Evolutionary conservation across 2,888 invertebrate genomes (phyloP), one percentile per base, ranked within the genome.

Genomic region (Biston stratarius): DNA sequence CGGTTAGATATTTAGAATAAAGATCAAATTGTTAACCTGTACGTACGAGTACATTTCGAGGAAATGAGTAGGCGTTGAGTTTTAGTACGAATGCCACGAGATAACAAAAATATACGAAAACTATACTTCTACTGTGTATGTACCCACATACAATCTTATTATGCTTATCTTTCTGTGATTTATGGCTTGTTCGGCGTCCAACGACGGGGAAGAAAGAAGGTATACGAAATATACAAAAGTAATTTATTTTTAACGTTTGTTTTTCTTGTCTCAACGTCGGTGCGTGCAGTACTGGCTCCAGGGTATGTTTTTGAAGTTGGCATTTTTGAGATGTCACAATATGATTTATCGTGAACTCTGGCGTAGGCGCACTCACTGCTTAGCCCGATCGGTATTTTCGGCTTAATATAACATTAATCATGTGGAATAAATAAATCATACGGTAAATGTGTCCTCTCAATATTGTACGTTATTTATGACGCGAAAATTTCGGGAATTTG

Each of bases 111-210:
- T n/a, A 91, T 92, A 92, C 92, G 91, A 91, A 92, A 91, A 92
- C 88, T 92, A 90, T 85, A 91, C 87, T 89, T 93, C 91, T 91
- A 92, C 92, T 88, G 91, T 89, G 90, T 92, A 91, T 88, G 89
- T 84, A 88, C 72, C 88, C 89, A 92, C 91, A 92, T 92, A 93
- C 93, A 92, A 92, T 92, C 92, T 92, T 91, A 92, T 92, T 93
- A 93, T 93, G 94, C 93, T 94, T 94, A 94, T 94, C 94, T 94
- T 90, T 91, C 86, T 90, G 91, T 93, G 93, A 94, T 94, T 94
- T 94, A 94, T 90, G 90, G 86, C 83, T 88, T 86, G 90, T 92
- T 92, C 93, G 90, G 90, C 89, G 91, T 90, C 91, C 92, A 90
- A 88, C 92, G 90, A 92, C 92, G 92, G 91, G 88, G 89, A 92